Base-by-base conservation (phyloP, 2,888 invertebrate species). In the Polyploca ridens region DNA sequence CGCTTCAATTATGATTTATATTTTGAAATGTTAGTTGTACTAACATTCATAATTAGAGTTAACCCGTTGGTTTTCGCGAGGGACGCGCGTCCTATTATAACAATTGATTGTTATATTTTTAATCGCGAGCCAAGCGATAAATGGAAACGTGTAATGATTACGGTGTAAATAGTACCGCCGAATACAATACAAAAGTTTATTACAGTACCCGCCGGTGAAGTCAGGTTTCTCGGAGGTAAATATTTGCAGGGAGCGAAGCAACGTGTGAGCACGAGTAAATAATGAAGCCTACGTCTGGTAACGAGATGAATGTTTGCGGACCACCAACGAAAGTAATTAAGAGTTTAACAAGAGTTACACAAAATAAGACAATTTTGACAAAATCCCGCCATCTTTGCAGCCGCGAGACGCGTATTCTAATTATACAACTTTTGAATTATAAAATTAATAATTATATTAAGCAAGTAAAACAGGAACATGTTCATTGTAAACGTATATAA, bases 301-400 rank as follows among this genome's bases (percentile, higher is more conserved):
- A 90, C 89, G 83, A 90, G 89, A 90, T 86, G 90, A 85, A 89
- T 93, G 91, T 92, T 91, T 93, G 92, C 87, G 86, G 91, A 89
- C 87, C 84, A 86, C 91, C 90, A 81, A 75, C 83, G 85, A 87
- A 90, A 90, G 91, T 90, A 91, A 93, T 93, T 92, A 92, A 89
- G 89, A 90, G 86, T 90, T 90, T 83, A 89, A 88, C 90, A 89
- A 84, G 86, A 85, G 82, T 86, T 84, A 82, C 41, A 19, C 78
- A 74, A 76, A 85, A 85, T 85, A 87, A 87, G 83, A 88, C 81
- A 85, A 82, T 86, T 88, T 86, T 82, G 82, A 78, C 81, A 84
- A 84, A 86, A 86, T 79, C 76, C 77, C 73, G 67, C 70, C 68
- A 74, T 72, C 69, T 74, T 69, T 66, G 41, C 61, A 41, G 66